These are phyloP conservation scores for Gallinago stenura DNA, from an alignment of 2,797 vertebrate species.

Conservation along the genomic window DNA sequence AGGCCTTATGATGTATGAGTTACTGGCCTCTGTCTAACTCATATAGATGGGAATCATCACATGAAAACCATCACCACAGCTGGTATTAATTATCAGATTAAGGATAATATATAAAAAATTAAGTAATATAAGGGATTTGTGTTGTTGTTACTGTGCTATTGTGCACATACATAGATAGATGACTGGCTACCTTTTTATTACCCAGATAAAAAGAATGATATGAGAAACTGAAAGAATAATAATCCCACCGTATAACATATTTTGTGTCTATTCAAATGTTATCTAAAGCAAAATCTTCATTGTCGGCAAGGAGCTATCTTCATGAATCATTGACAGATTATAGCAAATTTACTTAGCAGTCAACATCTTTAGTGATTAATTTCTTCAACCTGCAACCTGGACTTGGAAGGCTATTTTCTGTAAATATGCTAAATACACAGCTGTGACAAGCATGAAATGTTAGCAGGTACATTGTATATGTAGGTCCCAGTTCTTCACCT, in stretches of 20 bases:
- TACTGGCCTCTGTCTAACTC: background rate
- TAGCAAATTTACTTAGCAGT: constrained; percentile 3
- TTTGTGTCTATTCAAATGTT: background rate
- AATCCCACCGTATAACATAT: background rate
- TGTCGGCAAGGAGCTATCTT: background rate
- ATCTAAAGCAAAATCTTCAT: background rate
- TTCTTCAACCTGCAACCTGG: constrained; percentile 30
- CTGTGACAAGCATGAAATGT: background rate
- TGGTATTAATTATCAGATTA: constrained; percentile 9
- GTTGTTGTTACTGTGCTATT: background rate
- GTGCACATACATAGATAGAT: background rate
- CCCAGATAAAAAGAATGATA: background rate
- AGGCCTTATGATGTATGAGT: background rate
- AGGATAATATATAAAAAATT: background rate
- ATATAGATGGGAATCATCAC: background rate
- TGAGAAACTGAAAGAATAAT: background rate
- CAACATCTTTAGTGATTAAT: constrained; percentile 11
- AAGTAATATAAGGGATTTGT: background rate
- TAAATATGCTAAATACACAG: background rate
- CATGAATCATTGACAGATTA: constrained; percentile 1
- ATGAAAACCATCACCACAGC: background rate
- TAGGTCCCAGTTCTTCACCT: background rate
- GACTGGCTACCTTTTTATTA: background rate
- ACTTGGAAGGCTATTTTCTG: background rate
- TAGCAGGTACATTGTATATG: background rate